Conservation (phyloP, 2,113 vertebrate genomes). For the Erythrocercus mccallii region DNA sequence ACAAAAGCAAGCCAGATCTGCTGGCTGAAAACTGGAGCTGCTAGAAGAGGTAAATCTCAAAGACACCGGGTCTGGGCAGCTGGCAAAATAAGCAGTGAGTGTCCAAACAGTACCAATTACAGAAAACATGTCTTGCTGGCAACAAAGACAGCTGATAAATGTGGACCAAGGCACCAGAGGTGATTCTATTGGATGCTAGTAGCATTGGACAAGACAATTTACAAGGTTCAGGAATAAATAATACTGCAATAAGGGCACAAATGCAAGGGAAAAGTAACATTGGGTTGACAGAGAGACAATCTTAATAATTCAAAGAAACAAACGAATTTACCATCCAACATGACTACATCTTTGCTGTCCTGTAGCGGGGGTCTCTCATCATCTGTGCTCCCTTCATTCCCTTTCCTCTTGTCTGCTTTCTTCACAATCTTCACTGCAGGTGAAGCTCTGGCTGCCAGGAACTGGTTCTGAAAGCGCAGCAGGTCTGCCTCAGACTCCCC, state of each 20-base stretch:
- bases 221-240: background rate
- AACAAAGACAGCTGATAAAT: background rate
- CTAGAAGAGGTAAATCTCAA: background rate
- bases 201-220: background rate
- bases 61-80: background rate
- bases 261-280: background rate
- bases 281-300: background rate
- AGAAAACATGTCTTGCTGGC: background rate
- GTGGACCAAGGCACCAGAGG: background rate
- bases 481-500: conserved; percentile 91
- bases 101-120: background rate
- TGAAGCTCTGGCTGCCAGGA: conserved; percentile 78
- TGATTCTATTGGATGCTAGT: background rate
- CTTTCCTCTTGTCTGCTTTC: conserved; percentile 84
- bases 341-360: conserved; percentile 82
- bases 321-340: conserved; percentile 78
- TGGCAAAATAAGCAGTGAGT: background rate
- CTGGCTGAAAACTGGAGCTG: background rate
- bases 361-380: background rate
- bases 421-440: conserved; percentile 83
- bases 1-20: background rate
- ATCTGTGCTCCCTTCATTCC: conserved; percentile 15
- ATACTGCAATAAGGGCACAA: background rate
- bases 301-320: background rate
- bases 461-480: conserved; percentile 85